phyloP scores from a whole-genome alignment of 1,140 invertebrate species.

The Drosophila bifasciata region DNA sequence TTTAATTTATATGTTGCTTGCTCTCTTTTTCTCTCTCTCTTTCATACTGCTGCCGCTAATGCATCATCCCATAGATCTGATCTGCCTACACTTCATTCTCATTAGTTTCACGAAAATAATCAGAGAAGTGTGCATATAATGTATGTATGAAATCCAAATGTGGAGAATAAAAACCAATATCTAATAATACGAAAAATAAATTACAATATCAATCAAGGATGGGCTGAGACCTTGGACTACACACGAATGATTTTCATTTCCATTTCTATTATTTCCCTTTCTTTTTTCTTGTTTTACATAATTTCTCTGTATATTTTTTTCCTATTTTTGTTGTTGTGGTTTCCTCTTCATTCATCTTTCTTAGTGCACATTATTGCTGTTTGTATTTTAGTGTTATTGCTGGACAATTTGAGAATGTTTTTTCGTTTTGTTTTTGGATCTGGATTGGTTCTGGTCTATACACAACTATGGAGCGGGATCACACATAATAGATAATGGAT shows the following conservation, averaged over 20 bases:
- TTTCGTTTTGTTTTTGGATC: slow-evolving; percentile 5
- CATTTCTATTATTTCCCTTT: slow-evolving; percentile 24
- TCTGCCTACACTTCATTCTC: slow-evolving; percentile 5
- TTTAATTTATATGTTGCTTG: slow-evolving; percentile 29
- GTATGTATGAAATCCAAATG: too few relatives aligned
- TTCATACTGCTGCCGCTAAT: too few relatives aligned
- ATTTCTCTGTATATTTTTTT: background rate
- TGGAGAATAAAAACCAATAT: slow-evolving; percentile 13
- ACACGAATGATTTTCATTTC: background rate
- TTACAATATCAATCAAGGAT: slow-evolving; percentile 58
- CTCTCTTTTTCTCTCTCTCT: background rate
- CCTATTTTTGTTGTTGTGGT: background rate
- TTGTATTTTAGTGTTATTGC: too few relatives aligned
- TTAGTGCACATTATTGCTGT: slow-evolving; percentile 14
- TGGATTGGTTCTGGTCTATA: slow-evolving; percentile 37
- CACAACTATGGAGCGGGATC: slow-evolving; percentile 31
- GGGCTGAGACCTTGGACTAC: slow-evolving; percentile 14
- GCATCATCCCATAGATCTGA: background rate
- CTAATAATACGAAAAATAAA: slow-evolving; percentile 53
- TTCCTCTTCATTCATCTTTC: slow-evolving; percentile 38
- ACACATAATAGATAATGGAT: slow-evolving; percentile 1
- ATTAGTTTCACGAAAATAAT: slow-evolving; percentile 26
- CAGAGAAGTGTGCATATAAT: slow-evolving; percentile 7
- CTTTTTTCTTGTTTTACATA: slow-evolving; percentile 9
- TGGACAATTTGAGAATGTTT: background rate